Base-by-base conservation (phyloP, 2,113 vertebrate genomes). In the Sylvilagus bachmani region DNA sequence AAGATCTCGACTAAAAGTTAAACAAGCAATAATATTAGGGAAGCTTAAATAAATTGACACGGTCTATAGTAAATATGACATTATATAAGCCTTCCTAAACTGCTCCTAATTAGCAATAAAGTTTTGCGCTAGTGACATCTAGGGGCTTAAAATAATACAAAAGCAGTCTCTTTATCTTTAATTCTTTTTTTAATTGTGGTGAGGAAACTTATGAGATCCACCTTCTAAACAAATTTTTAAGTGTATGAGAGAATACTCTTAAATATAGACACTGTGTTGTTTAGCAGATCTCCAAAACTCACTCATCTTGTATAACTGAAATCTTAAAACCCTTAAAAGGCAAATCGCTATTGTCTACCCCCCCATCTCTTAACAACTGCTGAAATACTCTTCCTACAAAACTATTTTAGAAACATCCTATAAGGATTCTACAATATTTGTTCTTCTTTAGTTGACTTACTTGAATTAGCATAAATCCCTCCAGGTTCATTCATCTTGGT, bases 81-180 rank as follows among this genome's bases (percentile, higher is more conserved):
- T 49, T 70, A 6, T n/a, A 86, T 81, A 89, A 91, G 27, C 22
- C 51, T 77, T 96, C 33, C 69, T 82, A 87, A 83, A 13, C 27
- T 74, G 36, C 51, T 74, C 27, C 33, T 84, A 88, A 91, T 25
- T 51, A 91, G 58, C 24, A 90, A 73, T 24, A 87, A 38, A 71
- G 69, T 77, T 94, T 90, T 89, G 70, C 29, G 17, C 44, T 62
- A 89, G 67, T 92, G 89, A 86, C 70, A 86, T 69, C 69, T 90
- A 81, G 51, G 85, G 75, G 44, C 6, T 95, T 95, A 67, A 80
- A 95, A 93, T 64, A 27, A 90, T 90, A 70, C 24, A 5, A 49
- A 80, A 89, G 25, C 22, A 67, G 55, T 58, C 2, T 67, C 31
- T 89, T 85, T 93, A 85, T 74, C 51, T 51, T 89, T 81, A 89